Evolutionary conservation across 2,797 vertebrate species (phyloP).

Genomic region (Prionace glauca): DNA sequence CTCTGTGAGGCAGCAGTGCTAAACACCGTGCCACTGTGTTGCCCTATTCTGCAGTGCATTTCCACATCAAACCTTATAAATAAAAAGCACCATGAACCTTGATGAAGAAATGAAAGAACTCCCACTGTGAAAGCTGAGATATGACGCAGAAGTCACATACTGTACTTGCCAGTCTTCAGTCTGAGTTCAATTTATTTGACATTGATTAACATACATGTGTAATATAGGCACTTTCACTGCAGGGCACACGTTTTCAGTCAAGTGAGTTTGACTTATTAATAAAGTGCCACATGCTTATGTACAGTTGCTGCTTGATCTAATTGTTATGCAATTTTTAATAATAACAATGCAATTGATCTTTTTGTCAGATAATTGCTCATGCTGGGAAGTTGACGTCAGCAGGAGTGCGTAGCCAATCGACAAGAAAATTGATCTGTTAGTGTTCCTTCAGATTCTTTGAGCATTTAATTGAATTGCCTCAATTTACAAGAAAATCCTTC

Average conservation of each 20-base stretch:
- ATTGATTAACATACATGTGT: neutral
- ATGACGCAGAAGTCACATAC: neutral
- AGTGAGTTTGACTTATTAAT: neutral
- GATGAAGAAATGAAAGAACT: neutral
- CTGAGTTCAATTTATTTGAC: constrained; percentile 16
- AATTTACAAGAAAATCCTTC: neutral
- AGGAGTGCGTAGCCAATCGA: neutral
- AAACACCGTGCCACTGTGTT: no score
- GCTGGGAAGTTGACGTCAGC: neutral
- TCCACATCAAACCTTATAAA: neutral
- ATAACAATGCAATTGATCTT: neutral
- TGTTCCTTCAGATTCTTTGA: neutral
- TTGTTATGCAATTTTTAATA: constrained; percentile 8
- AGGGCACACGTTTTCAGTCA: neutral
- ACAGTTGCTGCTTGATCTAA: neutral
- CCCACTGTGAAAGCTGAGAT: neutral
- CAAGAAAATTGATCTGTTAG: neutral
- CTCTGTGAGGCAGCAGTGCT: no score
- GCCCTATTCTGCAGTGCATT: neutral
- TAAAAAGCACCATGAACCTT: neutral
- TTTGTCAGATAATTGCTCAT: neutral
- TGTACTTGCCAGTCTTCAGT: neutral
- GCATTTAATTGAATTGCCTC: neutral
- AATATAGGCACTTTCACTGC: neutral
- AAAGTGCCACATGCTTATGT: neutral